Evolutionary conservation across 2,113 vertebrate species (phyloP), one percentile per base, ranked within the genome.

Genomic region (Chauna torquata): DNA sequence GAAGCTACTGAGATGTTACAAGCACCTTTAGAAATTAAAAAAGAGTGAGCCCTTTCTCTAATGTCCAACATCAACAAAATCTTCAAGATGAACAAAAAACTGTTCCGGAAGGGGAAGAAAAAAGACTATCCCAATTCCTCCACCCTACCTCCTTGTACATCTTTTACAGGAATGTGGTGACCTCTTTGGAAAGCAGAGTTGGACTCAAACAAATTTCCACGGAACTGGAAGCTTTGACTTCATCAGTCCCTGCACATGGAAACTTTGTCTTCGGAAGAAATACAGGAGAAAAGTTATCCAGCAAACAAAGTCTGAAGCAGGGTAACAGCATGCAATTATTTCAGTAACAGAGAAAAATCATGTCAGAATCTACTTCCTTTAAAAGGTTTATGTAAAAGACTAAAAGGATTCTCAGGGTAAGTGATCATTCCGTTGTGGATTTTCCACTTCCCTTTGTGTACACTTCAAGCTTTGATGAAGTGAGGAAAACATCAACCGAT

Each of bases 361-460:
- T 16, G 16, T 45, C 64, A 91, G 38, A 89, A 77, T 42, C 28
- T 54, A 45, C 34, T 72, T 86, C 14, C 23, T 77, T 47, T 81
- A 74, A 72, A 74, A 9, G 4, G 18, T 70, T 80, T 69, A 72
- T 32, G 11, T 58, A 49, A 49, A 59, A 77, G 4, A 38, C 18
- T 64, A 52, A 65, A 83, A 71, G 0, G 1, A 13, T 77, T 93
- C 44, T 69, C 22, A 64, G 32, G 14, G 20, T 11, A 83, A 76
- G 15, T 4, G 24, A 69, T 54, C 0, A 1, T 16, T 89, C 25
- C 83, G 59, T 59, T 2, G 0, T 32, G 27, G 64, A 16, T 45
- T 66, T 96, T 44, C 36, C 11, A 55, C 28, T 74, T 84, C 24
- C 5, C 12, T 54, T 58, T 71, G 34, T 72, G 25, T 22, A 66